Evolutionary conservation across 2,888 invertebrate genomes (phyloP).

Genomic region (Ennomos fuscantarius): DNA sequence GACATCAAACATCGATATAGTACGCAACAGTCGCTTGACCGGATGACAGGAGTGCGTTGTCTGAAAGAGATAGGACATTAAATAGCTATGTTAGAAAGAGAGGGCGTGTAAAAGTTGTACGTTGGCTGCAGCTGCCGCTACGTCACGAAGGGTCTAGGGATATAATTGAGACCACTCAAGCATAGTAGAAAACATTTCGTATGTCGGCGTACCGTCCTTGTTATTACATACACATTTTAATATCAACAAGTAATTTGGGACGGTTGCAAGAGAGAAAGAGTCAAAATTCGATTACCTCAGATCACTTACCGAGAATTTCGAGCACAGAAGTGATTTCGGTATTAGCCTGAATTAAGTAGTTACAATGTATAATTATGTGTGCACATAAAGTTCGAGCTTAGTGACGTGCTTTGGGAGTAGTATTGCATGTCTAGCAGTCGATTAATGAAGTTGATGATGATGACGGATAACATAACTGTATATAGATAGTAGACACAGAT

Average conservation of each 20-base stretch:
- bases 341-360: conserved; percentile 14
- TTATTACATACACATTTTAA: conserved; percentile 35
- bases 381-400: too few relatives aligned
- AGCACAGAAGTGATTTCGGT: conserved; percentile 22
- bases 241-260: conserved; percentile 17
- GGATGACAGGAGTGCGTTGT: conserved; percentile 71
- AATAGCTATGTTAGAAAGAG: conserved; percentile 56
- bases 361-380: too few relatives aligned
- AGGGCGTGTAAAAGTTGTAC: conserved; percentile 61
- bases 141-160: conserved; percentile 78
- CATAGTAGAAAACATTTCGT: conserved; percentile 64
- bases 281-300: conserved; percentile 33
- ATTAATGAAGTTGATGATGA: too few relatives aligned
- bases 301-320: conserved; percentile 25
- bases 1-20: conserved; percentile 65
- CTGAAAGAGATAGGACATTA: conserved; percentile 53
- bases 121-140: conserved; percentile 81
- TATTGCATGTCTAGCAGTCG: too few relatives aligned
- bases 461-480: too few relatives aligned
- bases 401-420: too few relatives aligned
- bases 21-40: conserved; percentile 65
- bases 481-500: too few relatives aligned
- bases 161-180: conserved; percentile 71
- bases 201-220: conserved; percentile 50
- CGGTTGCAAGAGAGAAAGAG: conserved; percentile 20